Base-by-base conservation (phyloP, 2,113 vertebrate species). In the Nibea coibor region DNA sequence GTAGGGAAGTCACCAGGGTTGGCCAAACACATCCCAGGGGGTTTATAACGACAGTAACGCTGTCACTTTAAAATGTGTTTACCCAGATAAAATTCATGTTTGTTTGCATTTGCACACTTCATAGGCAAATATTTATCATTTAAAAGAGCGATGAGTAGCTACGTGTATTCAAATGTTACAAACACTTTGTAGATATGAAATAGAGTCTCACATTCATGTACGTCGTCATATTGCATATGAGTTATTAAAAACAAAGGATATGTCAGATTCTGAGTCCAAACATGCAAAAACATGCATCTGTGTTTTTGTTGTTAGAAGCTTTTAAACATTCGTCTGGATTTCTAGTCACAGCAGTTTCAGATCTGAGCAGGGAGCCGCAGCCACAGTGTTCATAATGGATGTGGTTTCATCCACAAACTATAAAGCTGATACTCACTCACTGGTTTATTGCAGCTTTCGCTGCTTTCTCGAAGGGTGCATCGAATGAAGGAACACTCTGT, bases 391-490 rank as follows among this genome's bases (percentile, higher is more conserved):
- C 72, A 53, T 84, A 74, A 87, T 79, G 81, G 63, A 81, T 82
- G 56, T 48, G 19, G 66, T 84, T 85, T 79, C 77, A 81, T 76
- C 65, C 83, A 57, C 78, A 51, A 61, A 68, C 75, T 62, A 53
- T 86, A 80, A 89, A 82, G 75, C 51, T 69, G 57, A 67, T 73
- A 66, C 47, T 87, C 43, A 71, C 72, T 90, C 74, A 31, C 68
- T 76, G 72, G 35, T 91, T 89, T 88, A 87, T 83, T 83, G 87
- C 86, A 56, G 82, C 79, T 70, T 84, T 88, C 80, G 70, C 51
- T 72, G 75, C 64, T 61, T 87, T 86, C 70, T 86, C 26, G 16
- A 83, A 76, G 81, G 70, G 24, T 73, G 79, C 73, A 66, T 66
- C 14, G n/a, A 84, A 77, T 77, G 70, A 81, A 75, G 62, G 75